These are phyloP conservation scores for Cryptotermes secundus DNA, from an alignment of 1,140 invertebrate species.

Conservation along the genomic window DNA sequence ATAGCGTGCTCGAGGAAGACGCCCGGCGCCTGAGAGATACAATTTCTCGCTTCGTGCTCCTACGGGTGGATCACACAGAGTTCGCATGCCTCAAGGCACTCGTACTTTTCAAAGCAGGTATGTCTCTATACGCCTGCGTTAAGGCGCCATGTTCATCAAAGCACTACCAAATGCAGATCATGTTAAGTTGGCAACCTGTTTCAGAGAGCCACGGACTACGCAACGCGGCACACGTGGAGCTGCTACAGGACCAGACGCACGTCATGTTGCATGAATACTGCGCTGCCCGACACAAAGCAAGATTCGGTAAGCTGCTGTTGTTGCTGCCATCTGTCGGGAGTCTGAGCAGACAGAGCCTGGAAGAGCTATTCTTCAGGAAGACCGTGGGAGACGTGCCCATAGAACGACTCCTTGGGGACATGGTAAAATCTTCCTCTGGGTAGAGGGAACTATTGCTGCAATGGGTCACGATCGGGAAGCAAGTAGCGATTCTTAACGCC, in stretches of 20 bases:
- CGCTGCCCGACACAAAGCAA: conserved; percentile 52
- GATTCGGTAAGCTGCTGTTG: conserved; percentile 70
- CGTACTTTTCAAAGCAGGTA: conserved; percentile 79
- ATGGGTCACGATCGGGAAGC: too few species aligned
- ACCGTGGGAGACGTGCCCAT: conserved; percentile 69
- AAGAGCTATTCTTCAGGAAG: conserved; percentile 68
- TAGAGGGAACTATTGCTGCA: not conserved
- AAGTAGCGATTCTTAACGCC: too few species aligned
- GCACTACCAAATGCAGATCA: too few species aligned
- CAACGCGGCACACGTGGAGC: conserved; percentile 62
- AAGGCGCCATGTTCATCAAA: too few species aligned
- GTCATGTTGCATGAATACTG: conserved; percentile 70
- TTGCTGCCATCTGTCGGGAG: conserved; percentile 62
- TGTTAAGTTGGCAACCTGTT: conserved; percentile 35
- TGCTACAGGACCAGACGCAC: conserved; percentile 76
- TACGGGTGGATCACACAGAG: conserved; percentile 77
- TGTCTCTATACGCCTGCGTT: too few species aligned
- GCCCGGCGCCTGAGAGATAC: conserved; percentile 59
- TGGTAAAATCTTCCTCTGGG: conserved; percentile 46
- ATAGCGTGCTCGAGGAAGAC: conserved; percentile 52
- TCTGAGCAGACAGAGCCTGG: conserved; percentile 55
- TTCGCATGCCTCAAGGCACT: conserved; percentile 81
- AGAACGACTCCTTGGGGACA: conserved; percentile 65
- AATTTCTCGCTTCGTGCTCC: conserved; percentile 61
- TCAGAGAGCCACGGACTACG: conserved; percentile 66